A percentile compares a stretch with the other conserved stretches of the same genome.
phyloP scores from a whole-genome alignment of 1,140 invertebrate genomes.

The Fopius arisanus region DNA sequence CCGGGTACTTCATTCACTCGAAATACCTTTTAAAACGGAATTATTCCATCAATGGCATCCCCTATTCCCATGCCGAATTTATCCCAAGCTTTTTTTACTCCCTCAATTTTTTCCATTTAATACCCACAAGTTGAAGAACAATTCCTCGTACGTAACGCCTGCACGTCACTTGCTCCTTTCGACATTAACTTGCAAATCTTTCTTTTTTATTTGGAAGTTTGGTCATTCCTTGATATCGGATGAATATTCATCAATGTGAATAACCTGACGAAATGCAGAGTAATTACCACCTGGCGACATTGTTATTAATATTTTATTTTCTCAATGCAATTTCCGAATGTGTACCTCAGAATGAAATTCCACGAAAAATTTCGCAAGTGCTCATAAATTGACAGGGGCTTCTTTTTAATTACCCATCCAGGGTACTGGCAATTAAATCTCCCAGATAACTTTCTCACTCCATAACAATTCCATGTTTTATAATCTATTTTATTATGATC shows the following conservation, averaged over 20 bases:
- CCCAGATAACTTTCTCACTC: background rate
- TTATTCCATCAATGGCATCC: slow-evolving; percentile 3
- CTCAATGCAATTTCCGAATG: background rate
- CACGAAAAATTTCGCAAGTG: background rate
- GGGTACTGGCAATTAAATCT: background rate
- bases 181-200: background rate
- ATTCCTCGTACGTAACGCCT: background rate
- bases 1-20: slow-evolving; percentile 23
- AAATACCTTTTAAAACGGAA: background rate
- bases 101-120: background rate
- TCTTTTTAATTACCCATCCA: background rate
- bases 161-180: background rate
- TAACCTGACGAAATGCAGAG: too few relatives aligned
- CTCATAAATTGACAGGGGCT: background rate
- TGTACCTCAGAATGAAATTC: too few relatives aligned
- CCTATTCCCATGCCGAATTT: background rate
- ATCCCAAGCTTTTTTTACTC: background rate
- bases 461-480: background rate
- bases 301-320: too few relatives aligned
- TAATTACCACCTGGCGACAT: background rate
- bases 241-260: too few relatives aligned
- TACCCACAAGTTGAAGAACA: background rate
- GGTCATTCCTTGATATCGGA: too few relatives aligned
- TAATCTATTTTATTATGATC: background rate
- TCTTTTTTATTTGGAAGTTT: background rate